Evolutionary conservation across 2,888 invertebrate genomes (phyloP).

Genomic region (Calameuta idolon): DNA sequence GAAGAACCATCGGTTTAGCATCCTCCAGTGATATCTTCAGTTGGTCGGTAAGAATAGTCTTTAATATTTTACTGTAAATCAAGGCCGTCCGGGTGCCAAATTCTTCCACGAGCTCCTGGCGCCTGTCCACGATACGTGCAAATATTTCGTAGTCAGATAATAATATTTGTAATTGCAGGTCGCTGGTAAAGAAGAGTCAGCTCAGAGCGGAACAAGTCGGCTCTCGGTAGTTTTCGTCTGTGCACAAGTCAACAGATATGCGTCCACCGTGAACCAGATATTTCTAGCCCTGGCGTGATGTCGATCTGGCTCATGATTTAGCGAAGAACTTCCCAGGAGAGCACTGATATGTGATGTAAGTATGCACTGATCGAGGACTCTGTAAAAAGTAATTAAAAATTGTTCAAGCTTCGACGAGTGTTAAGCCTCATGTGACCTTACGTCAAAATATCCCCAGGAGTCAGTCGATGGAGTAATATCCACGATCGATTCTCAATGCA

Average conservation of each 20-base stretch:
- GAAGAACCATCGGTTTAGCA: too few relatives aligned
- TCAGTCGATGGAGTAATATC: neutral
- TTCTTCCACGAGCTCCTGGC: neutral
- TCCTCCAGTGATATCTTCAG: neutral
- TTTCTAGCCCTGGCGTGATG: constrained; percentile 29
- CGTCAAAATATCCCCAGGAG: neutral
- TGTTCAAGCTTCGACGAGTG: neutral
- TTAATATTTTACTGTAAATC: neutral
- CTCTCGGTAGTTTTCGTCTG: constrained; percentile 27
- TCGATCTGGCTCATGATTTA: neutral
- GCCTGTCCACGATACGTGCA: neutral
- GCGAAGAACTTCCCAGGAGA: neutral
- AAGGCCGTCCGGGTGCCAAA: neutral
- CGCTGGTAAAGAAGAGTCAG: neutral
- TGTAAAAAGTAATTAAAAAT: neutral
- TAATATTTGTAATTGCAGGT: neutral
- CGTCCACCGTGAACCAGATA: constrained; percentile 48
- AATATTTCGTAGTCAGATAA: constrained; percentile 4
- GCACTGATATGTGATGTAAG: too few relatives aligned
- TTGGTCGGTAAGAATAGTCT: neutral
- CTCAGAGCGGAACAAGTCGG: neutral
- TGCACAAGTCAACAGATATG: constrained; percentile 7
- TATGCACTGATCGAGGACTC: neutral
- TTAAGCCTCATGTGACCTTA: neutral
- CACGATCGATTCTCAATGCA: neutral